phyloP scores from a whole-genome alignment of 2,797 vertebrate species.

The Diplodus sargus region DNA sequence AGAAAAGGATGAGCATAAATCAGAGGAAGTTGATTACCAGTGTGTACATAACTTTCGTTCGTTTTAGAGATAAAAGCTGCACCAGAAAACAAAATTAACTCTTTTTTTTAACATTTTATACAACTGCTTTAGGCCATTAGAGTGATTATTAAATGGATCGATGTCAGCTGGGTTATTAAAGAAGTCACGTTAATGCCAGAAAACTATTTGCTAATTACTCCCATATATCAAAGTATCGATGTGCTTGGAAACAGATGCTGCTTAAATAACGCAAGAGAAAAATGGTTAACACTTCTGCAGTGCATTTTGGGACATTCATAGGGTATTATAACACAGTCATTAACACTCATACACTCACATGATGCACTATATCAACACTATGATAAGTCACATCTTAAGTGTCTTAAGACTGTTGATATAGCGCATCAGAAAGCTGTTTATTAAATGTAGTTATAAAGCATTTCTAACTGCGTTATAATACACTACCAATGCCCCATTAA shows the following conservation, averaged over 20 bases:
- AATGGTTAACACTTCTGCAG: too few species aligned
- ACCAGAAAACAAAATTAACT: conserved; percentile 29
- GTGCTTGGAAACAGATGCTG: not conserved
- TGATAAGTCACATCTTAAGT: too few species aligned
- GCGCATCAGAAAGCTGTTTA: too few species aligned
- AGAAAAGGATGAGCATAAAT: conserved; percentile 31
- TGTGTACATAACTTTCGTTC: not conserved
- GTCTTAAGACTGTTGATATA: too few species aligned
- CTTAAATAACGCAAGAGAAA: not conserved
- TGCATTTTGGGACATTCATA: too few species aligned
- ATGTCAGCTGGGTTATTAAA: conserved; percentile 17
- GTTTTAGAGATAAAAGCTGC: not conserved
- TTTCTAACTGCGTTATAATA: too few species aligned
- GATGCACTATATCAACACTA: too few species aligned
- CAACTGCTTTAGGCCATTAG: not conserved
- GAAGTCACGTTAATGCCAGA: not conserved
- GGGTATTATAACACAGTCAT: too few species aligned
- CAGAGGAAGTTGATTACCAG: conserved; percentile 20
- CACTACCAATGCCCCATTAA: too few species aligned
- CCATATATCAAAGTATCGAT: conserved; percentile 23
- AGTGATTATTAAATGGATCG: conserved; percentile 38
- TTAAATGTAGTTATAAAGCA: too few species aligned
- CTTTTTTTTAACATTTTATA: not conserved
- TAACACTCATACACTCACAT: too few species aligned
- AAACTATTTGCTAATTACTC: conserved; percentile 11